A percentile compares a stretch with the other conserved stretches of the same genome.
These are phyloP conservation scores for Denticeps clupeoides DNA, from an alignment of 2,797 vertebrate genomes.

Conservation along the genomic window DNA sequence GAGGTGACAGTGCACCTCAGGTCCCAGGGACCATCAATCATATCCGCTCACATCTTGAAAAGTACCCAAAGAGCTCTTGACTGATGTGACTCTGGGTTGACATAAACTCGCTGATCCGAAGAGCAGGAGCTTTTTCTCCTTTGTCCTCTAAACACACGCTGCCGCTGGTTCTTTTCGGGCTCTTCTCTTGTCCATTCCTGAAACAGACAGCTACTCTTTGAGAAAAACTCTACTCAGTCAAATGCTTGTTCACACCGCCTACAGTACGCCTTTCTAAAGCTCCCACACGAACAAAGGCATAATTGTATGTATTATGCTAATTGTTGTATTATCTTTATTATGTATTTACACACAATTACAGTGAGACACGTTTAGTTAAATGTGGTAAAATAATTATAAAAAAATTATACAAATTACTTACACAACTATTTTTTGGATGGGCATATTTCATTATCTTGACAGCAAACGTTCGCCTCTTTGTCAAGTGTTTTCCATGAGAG, in stretches of 20 bases:
- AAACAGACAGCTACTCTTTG: constrained; percentile 9
- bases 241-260: too few species aligned
- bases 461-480: background rate
- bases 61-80: constrained; percentile 21
- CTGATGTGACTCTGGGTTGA: constrained; percentile 21
- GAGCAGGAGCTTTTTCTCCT: constrained; percentile 21
- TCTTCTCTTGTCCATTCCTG: too few species aligned
- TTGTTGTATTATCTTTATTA: too few species aligned
- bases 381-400: too few species aligned
- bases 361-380: too few species aligned
- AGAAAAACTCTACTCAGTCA: too few species aligned
- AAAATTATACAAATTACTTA: too few species aligned
- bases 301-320: too few species aligned
- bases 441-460: constrained; percentile 1
- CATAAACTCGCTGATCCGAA: constrained; percentile 22
- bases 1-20: constrained; percentile 31
- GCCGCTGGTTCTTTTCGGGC: constrained; percentile 20
- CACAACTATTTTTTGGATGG: background rate
- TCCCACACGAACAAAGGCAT: too few species aligned
- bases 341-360: too few species aligned
- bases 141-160: constrained; percentile 29
- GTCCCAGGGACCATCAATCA: constrained; percentile 36
- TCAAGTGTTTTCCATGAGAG: constrained; percentile 4
- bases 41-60: constrained; percentile 10
- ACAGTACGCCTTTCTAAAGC: too few species aligned